Evolutionary conservation across 2,797 vertebrate species (phyloP), one percentile per base, ranked within the genome.

Genomic region (Sternotherus odoratus): DNA sequence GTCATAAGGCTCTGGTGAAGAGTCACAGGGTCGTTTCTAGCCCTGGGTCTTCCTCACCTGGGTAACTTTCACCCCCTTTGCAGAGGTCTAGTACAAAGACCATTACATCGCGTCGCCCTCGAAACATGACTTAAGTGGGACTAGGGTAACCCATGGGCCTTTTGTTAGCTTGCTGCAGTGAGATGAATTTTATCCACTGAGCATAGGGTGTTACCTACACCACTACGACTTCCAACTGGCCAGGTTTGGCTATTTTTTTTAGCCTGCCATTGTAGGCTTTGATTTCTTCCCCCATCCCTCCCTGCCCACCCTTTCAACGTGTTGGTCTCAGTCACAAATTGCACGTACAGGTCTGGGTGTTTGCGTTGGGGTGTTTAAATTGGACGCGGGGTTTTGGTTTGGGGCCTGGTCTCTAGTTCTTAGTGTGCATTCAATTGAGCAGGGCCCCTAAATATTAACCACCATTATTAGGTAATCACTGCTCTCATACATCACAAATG

Each of bases 401-500:
- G 21, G 90, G 36, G 54, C 74, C 69, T 57, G 2, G 46, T 3
- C 39, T 36, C 72, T n/a, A 7, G 1, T 2, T 74, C 72, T 80
- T 23, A 0, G 60, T 2, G 28, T 4, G 1, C 46, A 13, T 48
- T 6, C 63, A 12, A 36, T n/a, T 63, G 63, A 2, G 78, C 83
- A 92, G 17, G 28, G 21, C 39, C 72, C 39, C 49, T 39, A 46
- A 56, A 86, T 50, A 85, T 77, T 56, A 86, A 72, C 36, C 9
- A 12, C 46, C 6, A 0, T 53, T 49, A 30, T 66, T 63, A 79
- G 74, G 9, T 48, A 33, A 88, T 50, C 36, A 4, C 63, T 8
- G 6, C 46, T 33, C 0, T 72, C 43, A 0, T 21, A 39, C 80
- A 2, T 30, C 49, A 88, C 56, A 48, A 21, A 15, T 1, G 24